These are phyloP conservation scores for Pseudococcus viburni DNA, from an alignment of 2,888 invertebrate species.

Conservation along the genomic window DNA sequence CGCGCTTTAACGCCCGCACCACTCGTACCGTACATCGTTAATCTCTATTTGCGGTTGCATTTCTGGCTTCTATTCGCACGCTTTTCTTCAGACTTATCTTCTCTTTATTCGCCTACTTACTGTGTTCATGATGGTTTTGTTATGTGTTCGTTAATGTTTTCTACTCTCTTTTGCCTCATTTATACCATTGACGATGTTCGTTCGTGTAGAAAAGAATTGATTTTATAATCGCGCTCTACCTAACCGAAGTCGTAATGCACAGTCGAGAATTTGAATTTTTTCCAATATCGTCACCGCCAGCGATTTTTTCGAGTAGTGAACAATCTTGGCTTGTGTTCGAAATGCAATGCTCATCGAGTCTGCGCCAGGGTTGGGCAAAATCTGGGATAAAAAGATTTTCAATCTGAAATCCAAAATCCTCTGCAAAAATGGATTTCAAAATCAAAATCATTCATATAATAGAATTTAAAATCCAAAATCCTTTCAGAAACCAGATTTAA, in stretches of 20 bases:
- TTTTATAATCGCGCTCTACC: background rate
- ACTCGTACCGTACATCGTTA: conserved; percentile 18
- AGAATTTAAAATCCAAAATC: too few relatives aligned
- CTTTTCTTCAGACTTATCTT: conserved; percentile 29
- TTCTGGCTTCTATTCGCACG: conserved; percentile 20
- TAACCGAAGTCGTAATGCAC: background rate
- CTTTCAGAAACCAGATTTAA: too few relatives aligned
- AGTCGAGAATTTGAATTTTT: conserved; percentile 26
- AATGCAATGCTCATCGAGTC: too few relatives aligned
- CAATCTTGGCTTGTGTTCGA: background rate
- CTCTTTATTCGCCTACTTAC: conserved; percentile 23
- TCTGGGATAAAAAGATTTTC: too few relatives aligned
- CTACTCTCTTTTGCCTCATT: conserved; percentile 32
- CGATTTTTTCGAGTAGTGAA: background rate
- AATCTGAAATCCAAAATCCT: too few relatives aligned
- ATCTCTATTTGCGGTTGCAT: conserved; percentile 41
- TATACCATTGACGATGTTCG: conserved; percentile 48
- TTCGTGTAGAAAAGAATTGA: conserved; percentile 30
- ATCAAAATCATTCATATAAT: too few relatives aligned
- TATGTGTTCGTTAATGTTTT: conserved; percentile 52
- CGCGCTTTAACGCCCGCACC: conserved; percentile 1
- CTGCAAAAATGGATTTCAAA: background rate
- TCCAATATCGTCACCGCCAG: background rate
- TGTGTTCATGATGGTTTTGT: conserved; percentile 41
- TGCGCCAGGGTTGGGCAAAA: too few relatives aligned